Base-by-base conservation (phyloP, 92 coral and sea anemone species). In the Phymanthus crucifer region DNA sequence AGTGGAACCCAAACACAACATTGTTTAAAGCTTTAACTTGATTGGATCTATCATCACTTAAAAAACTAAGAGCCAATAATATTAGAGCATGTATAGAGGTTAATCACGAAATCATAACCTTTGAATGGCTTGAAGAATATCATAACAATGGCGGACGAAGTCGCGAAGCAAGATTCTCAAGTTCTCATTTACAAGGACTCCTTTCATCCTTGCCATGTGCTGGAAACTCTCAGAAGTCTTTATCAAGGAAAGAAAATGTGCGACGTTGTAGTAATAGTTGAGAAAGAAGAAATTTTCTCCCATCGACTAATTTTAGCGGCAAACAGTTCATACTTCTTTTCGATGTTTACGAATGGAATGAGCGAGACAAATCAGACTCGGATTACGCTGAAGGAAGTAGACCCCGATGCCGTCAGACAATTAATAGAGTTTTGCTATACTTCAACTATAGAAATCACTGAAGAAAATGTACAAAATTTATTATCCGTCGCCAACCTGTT, bases 331-430 rank as follows among this genome's bases (percentile, higher is more conserved):
- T 95, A 95, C 81, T 95, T 95, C 71, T 93, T 86, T 83, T 88
- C 99, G 12, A 95, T 95, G 99, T 95, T 95, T 85, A 95, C 99
- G 18, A 88, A 89, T 33, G 98, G 92, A 46, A 88, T 95, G 91
- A 84, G 91, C 36, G 99, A 95, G 73, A 95, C 98, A 50, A 78
- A 88, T 18, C 90, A 94, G 45, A 88, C 83, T 65, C 90, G 91
- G 56, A 83, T 95, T 71, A 84, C 89, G 14, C 79, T 95, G 38
- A 89, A 88, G 35, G 99, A 94, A 50, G 97, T 95, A 2, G 98
- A 95, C 32, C 83, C 73, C 66, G 80, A 81, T 29, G 99, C 97
- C 10, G 93, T 95, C 61, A 86, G 89, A 66, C 90, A 86, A 81
- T 73, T 95, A 29, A 92, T 95, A 1, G 89, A 89, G 52, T 95